Base-by-base conservation (phyloP, 2,797 vertebrate species). In the Neopelma chrysocephalum region DNA sequence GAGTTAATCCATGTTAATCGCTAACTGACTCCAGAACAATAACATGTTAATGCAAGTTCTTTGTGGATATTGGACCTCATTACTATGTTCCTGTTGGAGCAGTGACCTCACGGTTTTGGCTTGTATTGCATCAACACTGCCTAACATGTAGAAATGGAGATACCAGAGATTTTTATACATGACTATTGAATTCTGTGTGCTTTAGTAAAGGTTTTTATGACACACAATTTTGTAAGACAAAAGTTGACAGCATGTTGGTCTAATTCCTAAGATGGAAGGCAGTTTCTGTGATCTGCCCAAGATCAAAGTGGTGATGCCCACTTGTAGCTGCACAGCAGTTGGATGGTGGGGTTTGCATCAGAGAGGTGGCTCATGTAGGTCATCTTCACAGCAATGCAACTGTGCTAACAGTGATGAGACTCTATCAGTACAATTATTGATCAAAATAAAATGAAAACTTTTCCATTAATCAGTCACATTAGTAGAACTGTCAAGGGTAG, bases 1-100 rank as follows among this genome's bases (percentile, higher is more conserved):
- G 22, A 93, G 51, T 79, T 88, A 90, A 90, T 87, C 62, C 18
- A 0, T 66, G 56, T 88, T 84, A 90, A 84, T 94, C 19, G 56
- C 94, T 91, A 76, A 66, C 79, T 38, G 36, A 38, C 32, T 94
- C 32, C 70, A 84, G 73, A 82, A 94, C 73, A 94, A 70, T 38
- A 40, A 45, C 40, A 27, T 27, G 26, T 88, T 70, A 81, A 32
- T 76, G 25, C 48, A 76, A 84, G 79, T 78, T 86, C 85, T 93
- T 87, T 90, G 80, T 94, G 58, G 80, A 53, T 94, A 31, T 72
- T 58, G 15, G 58, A 38, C 58, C 80, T 91, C 58, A 31, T 70
- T 84, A 66, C 32, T 56, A 5, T 48, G 58, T 56, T 96, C 61
- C 36, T 18, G 0, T 34, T 87, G 77, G 45, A 87, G 50, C 21